Percentiles rank a stretch among this genome's conserved stretches.
Evolutionary conservation across 2,888 invertebrate genomes (phyloP).

Genomic region (Allophyes oxyacanthae): DNA sequence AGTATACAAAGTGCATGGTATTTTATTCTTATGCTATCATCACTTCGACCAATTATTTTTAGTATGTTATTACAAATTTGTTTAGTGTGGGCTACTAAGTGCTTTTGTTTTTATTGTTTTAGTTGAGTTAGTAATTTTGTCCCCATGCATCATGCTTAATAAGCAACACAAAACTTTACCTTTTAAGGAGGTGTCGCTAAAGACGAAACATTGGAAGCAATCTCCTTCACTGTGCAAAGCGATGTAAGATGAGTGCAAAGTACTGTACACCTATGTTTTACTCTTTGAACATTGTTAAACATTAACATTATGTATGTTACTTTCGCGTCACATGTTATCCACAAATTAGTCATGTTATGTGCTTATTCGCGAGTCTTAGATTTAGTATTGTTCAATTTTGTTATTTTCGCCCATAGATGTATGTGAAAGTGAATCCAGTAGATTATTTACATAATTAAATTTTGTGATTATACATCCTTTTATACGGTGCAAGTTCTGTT

Average conservation of each 20-base stretch:
- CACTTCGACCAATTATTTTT: conserved; percentile 23
- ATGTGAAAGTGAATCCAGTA: conserved; percentile 50
- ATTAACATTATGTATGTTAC: conserved; percentile 47
- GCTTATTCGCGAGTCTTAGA: conserved; percentile 30
- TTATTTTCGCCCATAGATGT: conserved; percentile 57
- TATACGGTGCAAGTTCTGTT: conserved; percentile 43
- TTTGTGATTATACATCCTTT: conserved; percentile 16
- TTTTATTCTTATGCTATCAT: conserved; percentile 67
- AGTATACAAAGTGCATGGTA: conserved; percentile 76
- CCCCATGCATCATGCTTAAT: conserved; percentile 81
- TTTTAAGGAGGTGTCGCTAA: conserved; percentile 78
- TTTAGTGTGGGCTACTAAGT: conserved; percentile 56
- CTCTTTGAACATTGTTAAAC: conserved; percentile 58
- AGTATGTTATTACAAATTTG: conserved; percentile 47
- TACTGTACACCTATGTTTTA: conserved; percentile 64
- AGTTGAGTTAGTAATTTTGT: conserved; percentile 60
- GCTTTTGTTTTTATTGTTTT: conserved; percentile 51
- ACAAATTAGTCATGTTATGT: conserved; percentile 77
- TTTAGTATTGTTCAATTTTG: conserved; percentile 55
- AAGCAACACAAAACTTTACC: conserved; percentile 88
- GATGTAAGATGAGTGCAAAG: conserved; percentile 80
- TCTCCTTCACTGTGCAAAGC: conserved; percentile 86
- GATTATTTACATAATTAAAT: conserved; percentile 51
- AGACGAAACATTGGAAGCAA: conserved; percentile 81
- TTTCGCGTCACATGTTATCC: conserved; percentile 49